Evolutionary conservation across 1,140 invertebrate genomes (phyloP).

Genomic region (Nephotettix cincticeps): DNA sequence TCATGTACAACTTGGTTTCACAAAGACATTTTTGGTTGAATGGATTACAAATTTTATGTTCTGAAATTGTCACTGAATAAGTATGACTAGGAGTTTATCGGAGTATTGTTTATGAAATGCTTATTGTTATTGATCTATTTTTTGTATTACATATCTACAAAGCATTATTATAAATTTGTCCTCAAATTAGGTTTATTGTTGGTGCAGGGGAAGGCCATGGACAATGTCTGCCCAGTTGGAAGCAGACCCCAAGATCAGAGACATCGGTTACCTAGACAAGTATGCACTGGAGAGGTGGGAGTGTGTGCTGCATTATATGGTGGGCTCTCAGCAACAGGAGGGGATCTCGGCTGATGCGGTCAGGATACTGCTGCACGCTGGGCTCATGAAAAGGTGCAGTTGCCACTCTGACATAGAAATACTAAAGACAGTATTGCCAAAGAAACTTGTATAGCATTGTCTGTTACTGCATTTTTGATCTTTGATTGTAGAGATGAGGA

Average conservation of each 20-base stretch:
- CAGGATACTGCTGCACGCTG: slow-evolving; percentile 85
- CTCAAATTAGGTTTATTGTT: too few relatives aligned
- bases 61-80: too few relatives aligned
- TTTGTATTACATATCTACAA: too few relatives aligned
- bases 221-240: slow-evolving; percentile 81
- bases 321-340: slow-evolving; percentile 82
- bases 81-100: too few relatives aligned
- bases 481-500: slow-evolving; percentile 58
- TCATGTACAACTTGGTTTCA: too few relatives aligned
- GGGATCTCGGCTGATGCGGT: slow-evolving; percentile 93
- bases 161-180: too few relatives aligned
- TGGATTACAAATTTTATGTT: too few relatives aligned
- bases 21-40: too few relatives aligned
- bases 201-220: slow-evolving; percentile 82
- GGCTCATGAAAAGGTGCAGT: slow-evolving; percentile 82
- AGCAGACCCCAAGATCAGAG: slow-evolving; percentile 84
- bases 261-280: slow-evolving; percentile 84
- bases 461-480: not conserved
- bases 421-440: not conserved
- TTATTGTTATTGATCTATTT: too few relatives aligned
- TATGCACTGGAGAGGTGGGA: slow-evolving; percentile 96
- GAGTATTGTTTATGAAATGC: too few relatives aligned
- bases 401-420: slow-evolving; percentile 2
- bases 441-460: not conserved
- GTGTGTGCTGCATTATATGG: slow-evolving; percentile 96